Evolutionary conservation across 1,140 invertebrate genomes (phyloP), one percentile per base, ranked within the genome.

Genomic region (Popillia japonica): DNA sequence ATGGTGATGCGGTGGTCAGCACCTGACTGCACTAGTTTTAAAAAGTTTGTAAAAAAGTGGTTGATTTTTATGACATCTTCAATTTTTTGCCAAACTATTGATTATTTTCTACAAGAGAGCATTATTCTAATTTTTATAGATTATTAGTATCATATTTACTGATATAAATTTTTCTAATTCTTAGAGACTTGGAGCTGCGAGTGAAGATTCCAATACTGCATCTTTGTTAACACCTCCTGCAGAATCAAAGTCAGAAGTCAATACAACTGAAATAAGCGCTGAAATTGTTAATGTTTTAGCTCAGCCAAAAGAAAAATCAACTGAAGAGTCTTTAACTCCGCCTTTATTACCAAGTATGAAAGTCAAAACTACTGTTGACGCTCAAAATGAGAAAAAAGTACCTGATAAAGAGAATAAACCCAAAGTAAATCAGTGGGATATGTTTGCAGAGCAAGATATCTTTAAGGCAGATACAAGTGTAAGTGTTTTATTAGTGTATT

Each of bases 391-490:
- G 9, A 74, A 78, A 40, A 79, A 76, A 48, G 20, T 40, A 40
- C 55, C 75, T 80, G 79, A 80, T 77, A 80, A 84, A 82, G 79
- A 84, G 76, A 83, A 84, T 72, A 83, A 83, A 77, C 73, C 78
- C 81, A 91, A 90, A 81, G 86, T 88, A 55, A 89, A 91, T 72
- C 91, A 93, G 83, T 93, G 94, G 92, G 95, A 96, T 84, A 96
- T 96, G 93, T 96, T 96, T 88, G 94, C 94, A 3, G 95, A 96
- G 86, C 93, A 93, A 77, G 96, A 98, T 85, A 95, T 93, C 85
- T 95, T 96, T 86, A 91, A 93, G 81, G 93, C 92, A 48, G 92
- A 94, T 87, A 93, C 94, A 84, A 93, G 93, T 90, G 96, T 97
- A 89, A 92, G 93, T 76, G 72, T 72, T 34, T 64, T 90, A 96